Percentiles rank a stretch among this genome's conserved stretches.
phyloP scores from a whole-genome alignment of 2,888 invertebrate genomes.

The Acrocera orbiculus region DNA sequence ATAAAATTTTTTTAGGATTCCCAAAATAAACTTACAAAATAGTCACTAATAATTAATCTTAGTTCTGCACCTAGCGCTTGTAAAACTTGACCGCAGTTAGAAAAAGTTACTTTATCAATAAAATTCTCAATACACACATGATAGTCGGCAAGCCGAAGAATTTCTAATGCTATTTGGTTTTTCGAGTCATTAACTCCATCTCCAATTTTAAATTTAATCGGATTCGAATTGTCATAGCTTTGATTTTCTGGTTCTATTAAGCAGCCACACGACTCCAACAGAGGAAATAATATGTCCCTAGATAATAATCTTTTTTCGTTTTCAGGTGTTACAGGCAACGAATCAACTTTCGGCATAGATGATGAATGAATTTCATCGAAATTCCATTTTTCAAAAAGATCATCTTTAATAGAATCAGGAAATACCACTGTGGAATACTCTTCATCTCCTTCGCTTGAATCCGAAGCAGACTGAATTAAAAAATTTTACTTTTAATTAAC shows the following conservation, averaged over 20 bases:
- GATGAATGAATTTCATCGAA: too few relatives aligned
- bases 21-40: conserved; percentile 51
- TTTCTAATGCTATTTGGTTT: conserved; percentile 29
- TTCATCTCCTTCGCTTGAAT: conserved; percentile 14
- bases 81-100: conserved; percentile 60
- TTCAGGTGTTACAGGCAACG: conserved; percentile 38
- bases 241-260: conserved; percentile 43
- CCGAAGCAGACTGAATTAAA: conserved; percentile 23
- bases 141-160: conserved; percentile 72
- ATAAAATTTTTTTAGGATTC: neutral
- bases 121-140: conserved; percentile 76
- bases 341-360: conserved; percentile 18
- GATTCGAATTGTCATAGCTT: too few relatives aligned
- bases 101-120: conserved; percentile 40
- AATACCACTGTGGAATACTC: conserved; percentile 11
- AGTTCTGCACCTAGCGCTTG: conserved; percentile 80
- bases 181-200: conserved; percentile 56
- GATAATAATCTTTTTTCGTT: conserved; percentile 72
- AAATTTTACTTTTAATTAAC: conserved; percentile 28
- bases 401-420: conserved; percentile 14
- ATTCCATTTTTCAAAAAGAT: too few relatives aligned
- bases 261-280: conserved; percentile 54
- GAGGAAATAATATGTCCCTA: conserved; percentile 63
- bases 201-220: conserved; percentile 47
- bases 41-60: conserved; percentile 61